Conservation (phyloP, 2,888 invertebrate species). For the Arenicola marina region DNA sequence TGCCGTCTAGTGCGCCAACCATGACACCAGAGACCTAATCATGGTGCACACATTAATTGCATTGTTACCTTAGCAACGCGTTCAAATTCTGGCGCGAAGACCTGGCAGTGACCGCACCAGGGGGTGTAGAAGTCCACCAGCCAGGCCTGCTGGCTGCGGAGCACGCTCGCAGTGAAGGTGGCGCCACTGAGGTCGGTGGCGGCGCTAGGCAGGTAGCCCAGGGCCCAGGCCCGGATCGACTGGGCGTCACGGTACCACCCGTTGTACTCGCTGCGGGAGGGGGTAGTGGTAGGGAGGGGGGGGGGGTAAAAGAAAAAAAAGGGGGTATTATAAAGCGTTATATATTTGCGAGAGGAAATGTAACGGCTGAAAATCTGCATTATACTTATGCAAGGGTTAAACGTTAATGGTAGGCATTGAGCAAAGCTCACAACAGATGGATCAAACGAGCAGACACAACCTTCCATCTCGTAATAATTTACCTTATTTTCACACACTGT, state of each 20-base stretch:
- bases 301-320: slow-evolving; percentile 2
- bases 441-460: too few species aligned
- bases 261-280: slow-evolving; percentile 60
- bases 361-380: too few species aligned
- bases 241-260: slow-evolving; percentile 69
- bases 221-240: slow-evolving; percentile 70
- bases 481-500: too few species aligned
- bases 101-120: slow-evolving; percentile 67
- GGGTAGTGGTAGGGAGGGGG: neutral
- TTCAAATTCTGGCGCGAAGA: slow-evolving; percentile 73
- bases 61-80: slow-evolving; percentile 70
- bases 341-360: neutral
- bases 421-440: neutral
- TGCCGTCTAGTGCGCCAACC: too few species aligned
- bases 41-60: too few species aligned
- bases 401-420: too few species aligned
- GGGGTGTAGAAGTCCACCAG: slow-evolving; percentile 59
- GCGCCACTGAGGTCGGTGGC: slow-evolving; percentile 56
- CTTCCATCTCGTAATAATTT: too few species aligned
- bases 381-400: too few species aligned
- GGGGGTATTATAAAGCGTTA: neutral
- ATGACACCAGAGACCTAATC: too few species aligned
- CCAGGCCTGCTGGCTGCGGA: slow-evolving; percentile 66
- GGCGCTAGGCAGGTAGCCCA: slow-evolving; percentile 68
- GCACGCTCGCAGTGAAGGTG: slow-evolving; percentile 63